Base-by-base conservation (phyloP, 1,140 invertebrate genomes). In the Dufourea novaeangliae region DNA sequence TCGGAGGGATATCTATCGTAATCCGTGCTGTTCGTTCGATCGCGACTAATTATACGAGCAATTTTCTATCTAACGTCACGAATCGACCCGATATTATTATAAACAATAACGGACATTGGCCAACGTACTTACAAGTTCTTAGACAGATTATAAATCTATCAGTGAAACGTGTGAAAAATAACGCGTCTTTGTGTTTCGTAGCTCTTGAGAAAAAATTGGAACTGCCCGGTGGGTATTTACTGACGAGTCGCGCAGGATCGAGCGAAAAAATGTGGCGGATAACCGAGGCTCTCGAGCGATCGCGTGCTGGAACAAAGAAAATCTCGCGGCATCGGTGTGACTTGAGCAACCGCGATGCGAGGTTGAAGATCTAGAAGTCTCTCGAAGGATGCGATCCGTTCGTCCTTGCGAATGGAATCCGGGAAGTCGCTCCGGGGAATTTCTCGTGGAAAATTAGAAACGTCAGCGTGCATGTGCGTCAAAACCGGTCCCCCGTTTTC, bases 371-470 rank as follows among this genome's bases (percentile, higher is more conserved):
- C 82, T 79, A 76, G 74, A 80, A 52, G 46, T 61, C 44, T 61
- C 44, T 75, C 74, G 84, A 88, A 88, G 88, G 87, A 90, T 89
- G 86, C 68, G 75, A 85, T 70, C 67, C 77, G 77, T 62, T 77
- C 79, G 86, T 89, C 88, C 88, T 90, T 82, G 54, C 78, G 59
- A 20, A 37, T 81, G 89, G 89, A 88, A 90, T 90, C 85, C 86
- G 80, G 89, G 87, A 90, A 90, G 85, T 67, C 22, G 29, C n/a
- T 64, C 62, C 62, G 61, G 46, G 70, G 37, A 46, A 32, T 54
- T 59, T 69, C 64, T 68, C 32, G 54, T 11, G 64, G 54, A 76
- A 76, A 69, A 46, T 46, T 76, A 68, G 64, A 75, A 39, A 29
- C 63, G 27, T 56, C n/a, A 27, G 25, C 14, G 17, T 2, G 14